phyloP scores from a whole-genome alignment of 2,888 invertebrate species.

The Tiliacea citrago region DNA sequence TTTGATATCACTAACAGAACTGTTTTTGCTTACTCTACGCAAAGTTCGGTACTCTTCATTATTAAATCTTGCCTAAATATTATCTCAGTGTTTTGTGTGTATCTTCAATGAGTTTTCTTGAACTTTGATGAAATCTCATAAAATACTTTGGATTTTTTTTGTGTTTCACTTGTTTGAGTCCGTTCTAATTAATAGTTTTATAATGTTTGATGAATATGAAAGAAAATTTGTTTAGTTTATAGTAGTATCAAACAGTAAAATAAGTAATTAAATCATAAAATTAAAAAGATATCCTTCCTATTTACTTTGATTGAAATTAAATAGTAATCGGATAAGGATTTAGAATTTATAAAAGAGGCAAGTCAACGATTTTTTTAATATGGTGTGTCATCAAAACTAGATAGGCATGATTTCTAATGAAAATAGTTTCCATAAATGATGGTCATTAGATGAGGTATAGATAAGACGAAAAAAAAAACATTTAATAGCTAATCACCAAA shows the following conservation, averaged over 20 bases:
- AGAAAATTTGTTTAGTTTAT: constrained; percentile 7
- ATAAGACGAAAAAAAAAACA: background rate
- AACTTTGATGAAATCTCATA: constrained; percentile 56
- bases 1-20: constrained; percentile 69
- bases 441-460: too few species aligned
- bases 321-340: background rate
- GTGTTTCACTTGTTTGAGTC: constrained; percentile 42
- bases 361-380: background rate
- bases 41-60: constrained; percentile 67
- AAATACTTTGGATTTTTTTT: constrained; percentile 51
- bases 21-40: constrained; percentile 71
- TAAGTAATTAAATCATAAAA: too few species aligned
- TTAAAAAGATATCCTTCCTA: too few species aligned
- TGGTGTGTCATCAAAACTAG: background rate
- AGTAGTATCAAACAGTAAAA: too few species aligned
- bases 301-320: background rate
- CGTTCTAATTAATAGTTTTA: constrained; percentile 24
- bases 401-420: background rate
- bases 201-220: constrained; percentile 10
- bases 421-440: background rate
- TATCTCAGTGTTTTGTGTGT: constrained; percentile 67
- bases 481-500: background rate
- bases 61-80: constrained; percentile 71
- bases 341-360: background rate
- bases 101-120: constrained; percentile 59